A percentile compares a stretch with the other conserved stretches of the same genome.
Conservation (phyloP, 2,797 vertebrate genomes). For the Enteromius trimaculatus region DNA sequence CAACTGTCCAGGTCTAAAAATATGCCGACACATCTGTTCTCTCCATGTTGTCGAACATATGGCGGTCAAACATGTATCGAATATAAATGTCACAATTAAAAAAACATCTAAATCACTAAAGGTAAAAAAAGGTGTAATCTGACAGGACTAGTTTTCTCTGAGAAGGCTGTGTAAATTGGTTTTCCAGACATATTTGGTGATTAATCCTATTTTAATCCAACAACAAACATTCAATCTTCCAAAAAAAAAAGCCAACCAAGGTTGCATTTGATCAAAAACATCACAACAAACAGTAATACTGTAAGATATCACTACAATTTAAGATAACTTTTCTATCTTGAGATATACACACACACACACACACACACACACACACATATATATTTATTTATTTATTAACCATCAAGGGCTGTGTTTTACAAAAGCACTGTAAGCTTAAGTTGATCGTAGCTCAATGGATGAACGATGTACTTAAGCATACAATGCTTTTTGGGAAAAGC, state of each 20-base stretch:
- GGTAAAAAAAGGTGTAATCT: neutral
- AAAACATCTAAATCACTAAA: neutral
- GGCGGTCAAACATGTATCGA: conserved; percentile 17
- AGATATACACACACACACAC: no score
- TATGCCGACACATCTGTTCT: conserved; percentile 6
- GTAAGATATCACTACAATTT: neutral
- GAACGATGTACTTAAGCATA: no score
- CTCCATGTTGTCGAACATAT: conserved; percentile 22
- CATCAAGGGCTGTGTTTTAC: no score
- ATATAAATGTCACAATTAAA: neutral
- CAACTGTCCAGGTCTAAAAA: conserved; percentile 39
- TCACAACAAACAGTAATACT: neutral
- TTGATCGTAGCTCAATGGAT: no score
- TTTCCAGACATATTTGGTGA: neutral
- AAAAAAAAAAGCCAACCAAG: neutral
- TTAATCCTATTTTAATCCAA: neutral
- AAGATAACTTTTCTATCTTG: neutral
- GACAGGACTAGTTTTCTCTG: neutral
- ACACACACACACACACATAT: no score
- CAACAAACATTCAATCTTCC: neutral
- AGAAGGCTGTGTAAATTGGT: neutral
- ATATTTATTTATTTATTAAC: no score
- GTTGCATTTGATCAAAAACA: neutral
- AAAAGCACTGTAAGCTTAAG: no score
- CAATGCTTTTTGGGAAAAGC: no score